phyloP scores from a whole-genome alignment of 2,797 vertebrate genomes.

The Chlorospingus flavigularis region DNA sequence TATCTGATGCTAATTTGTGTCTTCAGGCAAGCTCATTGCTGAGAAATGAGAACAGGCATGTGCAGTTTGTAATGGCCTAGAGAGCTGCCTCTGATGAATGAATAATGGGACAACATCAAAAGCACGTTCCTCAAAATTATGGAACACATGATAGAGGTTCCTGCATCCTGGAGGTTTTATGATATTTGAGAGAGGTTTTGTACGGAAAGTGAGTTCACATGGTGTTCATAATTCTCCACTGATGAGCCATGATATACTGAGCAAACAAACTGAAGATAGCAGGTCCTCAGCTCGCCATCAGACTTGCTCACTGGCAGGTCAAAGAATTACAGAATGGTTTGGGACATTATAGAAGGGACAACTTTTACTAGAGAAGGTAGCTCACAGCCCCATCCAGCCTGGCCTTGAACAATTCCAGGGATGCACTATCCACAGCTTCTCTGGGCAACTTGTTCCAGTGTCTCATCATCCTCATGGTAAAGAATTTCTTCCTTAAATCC shows the following conservation, averaged over 20 bases:
- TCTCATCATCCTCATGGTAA: background rate
- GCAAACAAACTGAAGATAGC: background rate
- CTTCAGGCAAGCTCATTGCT: background rate
- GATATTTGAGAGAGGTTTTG: background rate
- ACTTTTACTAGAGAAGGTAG: background rate
- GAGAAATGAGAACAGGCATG: background rate
- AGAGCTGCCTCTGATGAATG: background rate
- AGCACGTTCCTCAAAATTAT: background rate
- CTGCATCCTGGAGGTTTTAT: background rate
- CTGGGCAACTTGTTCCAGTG: background rate
- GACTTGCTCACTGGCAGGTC: background rate
- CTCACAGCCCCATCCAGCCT: background rate
- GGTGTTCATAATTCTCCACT: background rate
- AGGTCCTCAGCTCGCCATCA: accelerated
- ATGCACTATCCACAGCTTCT: accelerated
- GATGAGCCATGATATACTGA: background rate
- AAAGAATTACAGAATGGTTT: background rate
- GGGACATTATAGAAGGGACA: background rate
- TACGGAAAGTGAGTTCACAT: background rate
- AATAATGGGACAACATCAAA: background rate
- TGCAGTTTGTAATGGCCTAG: background rate
- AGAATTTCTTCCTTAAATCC: background rate
- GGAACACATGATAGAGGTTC: background rate
- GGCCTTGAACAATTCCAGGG: background rate
- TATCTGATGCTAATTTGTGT: background rate